Percentiles rank a stretch among this genome's conserved stretches.
phyloP scores from a whole-genome alignment of 2,113 vertebrate genomes.

The Festucalex cinctus region DNA sequence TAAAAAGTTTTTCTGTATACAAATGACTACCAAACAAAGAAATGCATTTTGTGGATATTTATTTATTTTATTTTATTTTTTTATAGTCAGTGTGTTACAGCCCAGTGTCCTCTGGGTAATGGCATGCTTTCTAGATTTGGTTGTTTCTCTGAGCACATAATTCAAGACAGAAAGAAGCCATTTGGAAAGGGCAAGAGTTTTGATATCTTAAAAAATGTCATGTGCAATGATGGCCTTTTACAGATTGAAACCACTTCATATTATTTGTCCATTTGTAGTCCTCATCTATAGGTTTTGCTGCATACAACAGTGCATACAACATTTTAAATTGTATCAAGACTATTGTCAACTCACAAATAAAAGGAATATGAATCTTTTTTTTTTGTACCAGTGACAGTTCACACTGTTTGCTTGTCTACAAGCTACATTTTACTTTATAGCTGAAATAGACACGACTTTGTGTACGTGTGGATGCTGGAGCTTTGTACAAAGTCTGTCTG shows the following conservation, averaged over 20 bases:
- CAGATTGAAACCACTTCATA: constrained; percentile 11
- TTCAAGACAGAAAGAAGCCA: constrained; percentile 67
- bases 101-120: constrained; percentile 62
- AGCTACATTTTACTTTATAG: constrained; percentile 11
- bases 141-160: constrained; percentile 71
- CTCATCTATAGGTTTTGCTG: neutral
- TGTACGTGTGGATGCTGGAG: constrained; percentile 15
- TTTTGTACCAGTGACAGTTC: neutral
- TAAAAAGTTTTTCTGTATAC: constrained; percentile 46
- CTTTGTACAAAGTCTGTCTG: constrained; percentile 41
- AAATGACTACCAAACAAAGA: constrained; percentile 59
- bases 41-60: constrained; percentile 58
- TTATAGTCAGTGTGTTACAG: constrained; percentile 41
- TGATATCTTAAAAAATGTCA: constrained; percentile 43
- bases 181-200: constrained; percentile 60
- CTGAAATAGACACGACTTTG: constrained; percentile 27
- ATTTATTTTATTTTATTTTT: too few relatives aligned
- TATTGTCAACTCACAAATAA: too few relatives aligned
- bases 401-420: constrained; percentile 18
- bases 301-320: too few relatives aligned
- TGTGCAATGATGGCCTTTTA: constrained; percentile 16
- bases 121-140: constrained; percentile 70
- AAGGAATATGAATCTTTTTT: too few relatives aligned
- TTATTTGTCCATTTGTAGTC: neutral
- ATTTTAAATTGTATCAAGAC: too few relatives aligned